Conservation (phyloP, 2,888 invertebrate genomes). For the Conomelus anceps region DNA sequence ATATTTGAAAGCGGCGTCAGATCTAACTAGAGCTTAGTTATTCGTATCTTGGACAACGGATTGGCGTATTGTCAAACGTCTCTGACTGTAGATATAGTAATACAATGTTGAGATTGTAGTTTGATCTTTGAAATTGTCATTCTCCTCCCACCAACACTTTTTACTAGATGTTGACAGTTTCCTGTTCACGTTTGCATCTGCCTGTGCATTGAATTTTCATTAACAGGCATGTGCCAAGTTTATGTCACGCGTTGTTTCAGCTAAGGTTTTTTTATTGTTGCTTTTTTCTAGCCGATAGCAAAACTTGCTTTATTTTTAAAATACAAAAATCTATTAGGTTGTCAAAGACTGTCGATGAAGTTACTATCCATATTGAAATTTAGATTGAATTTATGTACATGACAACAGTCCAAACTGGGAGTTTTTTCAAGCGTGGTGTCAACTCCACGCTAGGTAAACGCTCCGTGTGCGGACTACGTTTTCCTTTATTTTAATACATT, state of each 20-base stretch:
- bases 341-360: too few species aligned
- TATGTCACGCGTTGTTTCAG: background rate
- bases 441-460: too few species aligned
- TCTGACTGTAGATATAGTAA: background rate
- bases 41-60: background rate
- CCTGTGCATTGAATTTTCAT: background rate
- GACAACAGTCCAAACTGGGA: too few species aligned
- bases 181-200: background rate
- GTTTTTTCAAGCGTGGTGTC: too few species aligned
- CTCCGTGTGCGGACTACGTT: too few species aligned
- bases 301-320: too few species aligned
- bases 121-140: background rate
- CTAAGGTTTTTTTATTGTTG: background rate
- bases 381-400: too few species aligned
- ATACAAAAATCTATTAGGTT: too few species aligned
- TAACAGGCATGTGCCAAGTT: background rate
- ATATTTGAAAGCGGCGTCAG: background rate
- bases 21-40: background rate
- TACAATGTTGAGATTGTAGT: background rate
- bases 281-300: background rate
- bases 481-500: too few species aligned
- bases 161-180: background rate
- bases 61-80: background rate
- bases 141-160: background rate
- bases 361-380: too few species aligned